phyloP scores from a whole-genome alignment of 2,888 invertebrate species.

The Pachydiplax longipennis region DNA sequence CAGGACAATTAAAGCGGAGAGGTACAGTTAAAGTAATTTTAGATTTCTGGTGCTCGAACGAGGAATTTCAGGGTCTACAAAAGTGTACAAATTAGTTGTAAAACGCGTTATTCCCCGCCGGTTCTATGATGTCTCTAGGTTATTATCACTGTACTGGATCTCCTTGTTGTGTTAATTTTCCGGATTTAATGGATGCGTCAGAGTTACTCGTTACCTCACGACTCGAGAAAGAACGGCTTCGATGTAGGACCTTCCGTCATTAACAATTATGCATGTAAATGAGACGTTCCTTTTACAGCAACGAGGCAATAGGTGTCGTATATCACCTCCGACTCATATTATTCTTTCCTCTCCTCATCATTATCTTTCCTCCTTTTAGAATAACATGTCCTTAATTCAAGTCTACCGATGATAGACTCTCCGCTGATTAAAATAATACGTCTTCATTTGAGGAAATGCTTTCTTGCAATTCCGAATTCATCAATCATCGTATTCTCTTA shows the following conservation, averaged over 20 bases:
- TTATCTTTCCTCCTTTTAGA: background rate
- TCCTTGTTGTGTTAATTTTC: background rate
- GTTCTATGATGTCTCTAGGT: background rate
- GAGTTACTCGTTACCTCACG: background rate
- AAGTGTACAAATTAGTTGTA: background rate
- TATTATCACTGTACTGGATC: background rate
- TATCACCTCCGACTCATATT: background rate
- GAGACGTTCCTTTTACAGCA: background rate
- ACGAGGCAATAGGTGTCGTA: background rate
- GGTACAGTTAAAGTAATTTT: background rate
- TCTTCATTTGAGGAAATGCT: background rate
- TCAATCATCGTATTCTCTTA: conserved; percentile 13
- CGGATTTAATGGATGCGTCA: background rate
- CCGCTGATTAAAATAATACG: background rate
- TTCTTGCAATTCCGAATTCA: background rate
- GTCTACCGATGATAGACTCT: background rate
- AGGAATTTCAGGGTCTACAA: background rate
- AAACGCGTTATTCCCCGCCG: background rate
- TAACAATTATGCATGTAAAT: background rate
- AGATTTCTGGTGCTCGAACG: background rate
- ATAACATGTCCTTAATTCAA: conserved; percentile 16
- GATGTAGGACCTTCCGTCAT: background rate
- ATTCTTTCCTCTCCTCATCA: background rate
- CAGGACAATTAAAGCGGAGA: background rate
- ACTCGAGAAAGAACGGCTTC: background rate